Evolutionary conservation across 2,113 vertebrate genomes (phyloP).

Genomic region (Albula glossodonta): DNA sequence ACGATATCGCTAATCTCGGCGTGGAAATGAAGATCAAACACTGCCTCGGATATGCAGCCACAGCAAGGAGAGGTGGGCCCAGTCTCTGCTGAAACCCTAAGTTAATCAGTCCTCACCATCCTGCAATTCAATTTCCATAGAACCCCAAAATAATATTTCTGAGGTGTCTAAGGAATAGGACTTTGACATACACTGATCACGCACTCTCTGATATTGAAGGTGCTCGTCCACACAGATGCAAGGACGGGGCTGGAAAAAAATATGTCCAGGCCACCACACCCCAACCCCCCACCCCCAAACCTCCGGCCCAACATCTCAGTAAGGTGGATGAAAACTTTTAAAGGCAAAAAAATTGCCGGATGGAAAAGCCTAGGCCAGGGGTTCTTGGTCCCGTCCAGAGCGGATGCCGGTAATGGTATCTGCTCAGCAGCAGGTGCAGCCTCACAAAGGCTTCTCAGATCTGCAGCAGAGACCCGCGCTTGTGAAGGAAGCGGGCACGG

Average conservation of each 20-base stretch:
- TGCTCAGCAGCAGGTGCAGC: constrained; percentile 22
- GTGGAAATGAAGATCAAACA: too few species aligned
- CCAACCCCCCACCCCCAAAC: background rate
- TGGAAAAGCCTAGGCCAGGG: background rate
- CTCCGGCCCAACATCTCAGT: background rate
- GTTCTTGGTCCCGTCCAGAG: background rate
- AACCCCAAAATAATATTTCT: too few species aligned
- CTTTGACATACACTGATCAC: too few species aligned
- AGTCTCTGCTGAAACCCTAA: too few species aligned
- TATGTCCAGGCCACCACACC: background rate
- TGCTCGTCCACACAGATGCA: background rate
- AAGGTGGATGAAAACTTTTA: background rate
- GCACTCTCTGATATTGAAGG: background rate
- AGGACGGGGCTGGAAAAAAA: background rate
- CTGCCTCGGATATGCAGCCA: too few species aligned
- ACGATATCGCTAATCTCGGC: too few species aligned
- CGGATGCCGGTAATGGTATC: constrained; percentile 19
- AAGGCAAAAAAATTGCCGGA: background rate
- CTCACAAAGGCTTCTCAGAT: constrained; percentile 26
- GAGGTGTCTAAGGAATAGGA: too few species aligned
- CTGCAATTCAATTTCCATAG: too few species aligned
- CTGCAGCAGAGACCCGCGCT: background rate
- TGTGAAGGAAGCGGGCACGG: constrained; percentile 13
- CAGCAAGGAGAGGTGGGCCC: too few species aligned
- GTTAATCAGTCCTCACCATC: too few species aligned